A percentile compares a stretch with the other conserved stretches of the same genome.
Conservation (phyloP, 2,797 vertebrate genomes). For the Danio jaintianensis region DNA sequence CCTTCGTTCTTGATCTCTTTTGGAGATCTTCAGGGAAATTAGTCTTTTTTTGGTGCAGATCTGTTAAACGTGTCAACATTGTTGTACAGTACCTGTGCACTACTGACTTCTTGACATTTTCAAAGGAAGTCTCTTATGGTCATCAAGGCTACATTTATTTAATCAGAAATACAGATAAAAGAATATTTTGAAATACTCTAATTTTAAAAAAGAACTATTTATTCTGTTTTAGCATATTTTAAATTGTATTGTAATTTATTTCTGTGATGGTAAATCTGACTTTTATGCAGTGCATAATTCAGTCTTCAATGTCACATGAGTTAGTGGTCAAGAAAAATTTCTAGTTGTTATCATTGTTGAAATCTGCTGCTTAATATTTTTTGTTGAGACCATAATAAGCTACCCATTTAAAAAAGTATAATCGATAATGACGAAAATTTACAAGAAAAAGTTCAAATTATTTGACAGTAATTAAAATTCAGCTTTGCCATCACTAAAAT, state of each 20-base stretch:
- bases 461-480: no score
- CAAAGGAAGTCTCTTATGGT: not conserved
- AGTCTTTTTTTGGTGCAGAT: not conserved
- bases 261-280: not conserved
- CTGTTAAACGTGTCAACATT: slow-evolving; percentile 5
- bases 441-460: no score
- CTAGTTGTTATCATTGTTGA: not conserved
- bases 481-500: no score
- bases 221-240: not conserved
- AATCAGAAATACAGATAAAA: not conserved
- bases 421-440: no score
- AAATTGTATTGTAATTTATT: not conserved
- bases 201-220: not conserved
- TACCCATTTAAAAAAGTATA: no score
- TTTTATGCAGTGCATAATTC: not conserved
- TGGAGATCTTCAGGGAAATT: slow-evolving; percentile 15
- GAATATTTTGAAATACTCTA: not conserved
- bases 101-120: not conserved
- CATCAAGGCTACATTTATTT: not conserved
- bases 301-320: not conserved
- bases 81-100: not conserved
- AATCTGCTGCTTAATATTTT: not conserved
- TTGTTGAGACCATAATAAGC: not conserved
- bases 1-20: slow-evolving; percentile 27
- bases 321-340: not conserved